A percentile compares a stretch with the other conserved stretches of the same genome.
phyloP scores from a whole-genome alignment of 2,797 vertebrate genomes.

The Pagetopsis macropterus region DNA sequence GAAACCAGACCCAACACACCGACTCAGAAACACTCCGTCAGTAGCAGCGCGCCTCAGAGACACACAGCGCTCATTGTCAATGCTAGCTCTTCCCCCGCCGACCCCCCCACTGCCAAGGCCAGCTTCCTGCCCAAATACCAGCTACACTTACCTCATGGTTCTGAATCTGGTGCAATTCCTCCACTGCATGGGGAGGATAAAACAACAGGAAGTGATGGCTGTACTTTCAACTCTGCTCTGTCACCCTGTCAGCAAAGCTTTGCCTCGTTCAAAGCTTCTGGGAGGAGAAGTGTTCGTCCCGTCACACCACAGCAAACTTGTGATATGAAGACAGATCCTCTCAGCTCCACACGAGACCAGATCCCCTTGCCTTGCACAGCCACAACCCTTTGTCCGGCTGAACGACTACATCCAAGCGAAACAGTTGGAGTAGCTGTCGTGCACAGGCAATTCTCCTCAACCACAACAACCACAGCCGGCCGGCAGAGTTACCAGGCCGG shows the following conservation, averaged over 20 bases:
- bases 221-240: slow-evolving; percentile 1
- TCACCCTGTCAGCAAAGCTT: slow-evolving; percentile 34
- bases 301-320: not conserved
- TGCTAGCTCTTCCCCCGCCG: slow-evolving; percentile 37
- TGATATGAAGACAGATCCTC: slow-evolving; percentile 21
- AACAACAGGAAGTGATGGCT: not conserved
- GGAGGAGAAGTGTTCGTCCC: slow-evolving; percentile 4
- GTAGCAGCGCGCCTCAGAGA: slow-evolving; percentile 36
- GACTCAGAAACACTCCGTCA: slow-evolving; percentile 46
- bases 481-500: slow-evolving; percentile 36
- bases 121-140: slow-evolving; percentile 93
- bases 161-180: slow-evolving; percentile 45
- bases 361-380: slow-evolving; percentile 9
- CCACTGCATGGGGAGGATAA: slow-evolving; percentile 25
- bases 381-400: slow-evolving; percentile 21
- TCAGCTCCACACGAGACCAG: slow-evolving; percentile 27
- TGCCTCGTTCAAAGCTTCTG: slow-evolving; percentile 11
- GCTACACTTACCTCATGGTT: slow-evolving; percentile 86
- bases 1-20: slow-evolving; percentile 45
- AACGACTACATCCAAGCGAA: slow-evolving; percentile 3
- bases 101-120: slow-evolving; percentile 58
- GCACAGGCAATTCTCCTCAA: slow-evolving; percentile 52
- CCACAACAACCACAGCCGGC: slow-evolving; percentile 64
- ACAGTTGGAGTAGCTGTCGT: slow-evolving; percentile 16
- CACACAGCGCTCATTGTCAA: slow-evolving; percentile 57